A percentile compares a stretch with the other conserved stretches of the same genome.
Evolutionary conservation across 2,113 vertebrate species (phyloP).

Genomic region (Etia nguti): DNA sequence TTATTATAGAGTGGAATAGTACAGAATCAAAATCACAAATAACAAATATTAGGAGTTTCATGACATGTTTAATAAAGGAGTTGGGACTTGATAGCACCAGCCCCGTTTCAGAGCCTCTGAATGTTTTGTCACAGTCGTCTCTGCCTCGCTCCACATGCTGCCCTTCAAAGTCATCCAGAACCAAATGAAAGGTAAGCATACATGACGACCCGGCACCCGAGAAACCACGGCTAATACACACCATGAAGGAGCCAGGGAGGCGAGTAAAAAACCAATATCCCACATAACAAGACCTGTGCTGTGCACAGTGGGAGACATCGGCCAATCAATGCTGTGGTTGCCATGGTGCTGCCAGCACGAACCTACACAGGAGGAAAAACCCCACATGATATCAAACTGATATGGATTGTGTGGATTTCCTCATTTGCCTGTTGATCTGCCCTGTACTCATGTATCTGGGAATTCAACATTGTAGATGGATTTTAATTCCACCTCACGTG

Average conservation of each 20-base stretch:
- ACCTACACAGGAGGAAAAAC: slow-evolving; percentile 41
- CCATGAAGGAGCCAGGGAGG: slow-evolving; percentile 29
- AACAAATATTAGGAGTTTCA: neutral
- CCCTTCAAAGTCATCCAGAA: slow-evolving; percentile 63
- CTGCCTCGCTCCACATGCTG: neutral
- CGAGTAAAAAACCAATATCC: slow-evolving; percentile 44
- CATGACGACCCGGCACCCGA: slow-evolving; percentile 6
- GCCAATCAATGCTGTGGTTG: slow-evolving; percentile 59
- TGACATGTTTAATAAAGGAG: neutral
- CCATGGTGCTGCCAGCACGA: slow-evolving; percentile 44
- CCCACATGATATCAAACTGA: slow-evolving; percentile 32
- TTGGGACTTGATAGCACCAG: neutral
- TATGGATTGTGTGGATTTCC: slow-evolving; percentile 18
- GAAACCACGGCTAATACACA: slow-evolving; percentile 47
- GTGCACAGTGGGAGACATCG: slow-evolving; percentile 27
- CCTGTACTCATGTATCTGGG: neutral
- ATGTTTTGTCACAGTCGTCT: slow-evolving; percentile 7
- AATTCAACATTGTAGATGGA: neutral
- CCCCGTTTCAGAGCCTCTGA: neutral
- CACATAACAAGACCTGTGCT: slow-evolving; percentile 42
- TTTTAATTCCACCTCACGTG: neutral
- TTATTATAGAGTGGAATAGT: neutral
- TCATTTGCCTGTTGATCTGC: slow-evolving; percentile 39
- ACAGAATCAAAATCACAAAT: neutral
- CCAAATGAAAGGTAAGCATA: slow-evolving; percentile 43